A percentile compares a stretch with the other conserved stretches of the same genome.
phyloP scores from a whole-genome alignment of 2,888 invertebrate genomes.

The Acrocyrtus sp. region DNA sequence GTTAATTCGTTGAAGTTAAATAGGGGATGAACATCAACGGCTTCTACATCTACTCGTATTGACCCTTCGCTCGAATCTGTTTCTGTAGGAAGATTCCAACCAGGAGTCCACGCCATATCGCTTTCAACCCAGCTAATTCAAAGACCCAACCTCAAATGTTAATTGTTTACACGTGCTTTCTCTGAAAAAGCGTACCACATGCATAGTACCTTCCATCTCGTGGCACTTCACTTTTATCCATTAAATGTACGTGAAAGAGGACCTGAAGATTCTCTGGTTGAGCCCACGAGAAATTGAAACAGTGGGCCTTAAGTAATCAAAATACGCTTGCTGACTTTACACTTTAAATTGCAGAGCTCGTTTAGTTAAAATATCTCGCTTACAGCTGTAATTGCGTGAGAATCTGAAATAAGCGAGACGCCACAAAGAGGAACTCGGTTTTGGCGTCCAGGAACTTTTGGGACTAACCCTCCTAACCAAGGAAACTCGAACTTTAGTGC shows the following conservation, averaged over 20 bases:
- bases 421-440: constrained; percentile 12
- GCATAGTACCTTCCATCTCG: background rate
- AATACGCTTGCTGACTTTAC: background rate
- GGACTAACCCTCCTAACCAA: constrained; percentile 13
- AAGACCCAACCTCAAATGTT: no score
- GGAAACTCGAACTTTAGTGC: constrained; percentile 14
- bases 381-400: constrained; percentile 20
- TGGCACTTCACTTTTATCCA: constrained; percentile 4
- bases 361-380: background rate
- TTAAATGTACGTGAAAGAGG: constrained; percentile 9
- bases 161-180: no score
- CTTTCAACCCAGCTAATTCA: no score
- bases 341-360: background rate
- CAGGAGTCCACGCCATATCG: constrained; percentile 6
- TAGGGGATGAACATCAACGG: constrained; percentile 12
- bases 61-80: constrained; percentile 17
- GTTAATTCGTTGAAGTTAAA: no score
- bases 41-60: constrained; percentile 6
- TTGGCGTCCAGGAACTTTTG: background rate
- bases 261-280: constrained; percentile 10
- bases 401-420: constrained; percentile 6
- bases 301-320: constrained; percentile 12
- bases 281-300: background rate
- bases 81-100: constrained; percentile 1
- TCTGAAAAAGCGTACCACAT: background rate